Evolutionary conservation across 1,140 invertebrate genomes (phyloP), one percentile per base, ranked within the genome.

Genomic region (Sycobia sp.): DNA sequence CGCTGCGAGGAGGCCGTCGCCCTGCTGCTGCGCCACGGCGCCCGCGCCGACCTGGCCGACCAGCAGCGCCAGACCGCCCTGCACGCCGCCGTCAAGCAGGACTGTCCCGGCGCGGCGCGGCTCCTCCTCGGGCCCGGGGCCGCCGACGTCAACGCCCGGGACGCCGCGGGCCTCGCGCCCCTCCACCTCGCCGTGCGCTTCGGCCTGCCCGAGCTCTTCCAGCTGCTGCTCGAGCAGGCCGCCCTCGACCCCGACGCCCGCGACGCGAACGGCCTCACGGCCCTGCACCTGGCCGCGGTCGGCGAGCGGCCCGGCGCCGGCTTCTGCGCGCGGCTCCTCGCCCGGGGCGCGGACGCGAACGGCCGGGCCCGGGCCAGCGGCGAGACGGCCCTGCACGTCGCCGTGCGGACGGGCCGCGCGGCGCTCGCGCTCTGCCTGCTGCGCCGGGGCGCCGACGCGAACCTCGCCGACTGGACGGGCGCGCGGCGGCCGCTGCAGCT

Each of bases 311-410:
- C 34, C 11, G 49, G 46, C 1, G 36, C 23, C 23, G 56, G 51
- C 2, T 49, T 55, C 27, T 49, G 49, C 29, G 32, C 41, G 0
- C 4, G 18, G 13, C 44, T 62, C 0, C 29, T 62, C 14, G 9
- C 16, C 2, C 10, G 41, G 8, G 61, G 61, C 5, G 61, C 61
- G 13, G 44, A 56, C n/a, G 23, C 41, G 0, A 8, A 11, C 0
- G 10, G n/a, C 3, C 41, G 23, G 1, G 22, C 9, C 2, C 13
- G 3, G 0, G 4, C 32, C n/a, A 27, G 5, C 16, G 41, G 51
- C 16, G 51, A 62, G 27, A 62, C 43, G 0, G n/a, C 53, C 1
- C 36, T 62, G 5, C 61, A 62, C 22, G 16, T 62, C 1, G 61
- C 61, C 0, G 61, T 62, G 2, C 4, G 10, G 3, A 20, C n/a